phyloP scores from a whole-genome alignment of 2,113 vertebrate species.

The Chlorodrepanis virens region DNA sequence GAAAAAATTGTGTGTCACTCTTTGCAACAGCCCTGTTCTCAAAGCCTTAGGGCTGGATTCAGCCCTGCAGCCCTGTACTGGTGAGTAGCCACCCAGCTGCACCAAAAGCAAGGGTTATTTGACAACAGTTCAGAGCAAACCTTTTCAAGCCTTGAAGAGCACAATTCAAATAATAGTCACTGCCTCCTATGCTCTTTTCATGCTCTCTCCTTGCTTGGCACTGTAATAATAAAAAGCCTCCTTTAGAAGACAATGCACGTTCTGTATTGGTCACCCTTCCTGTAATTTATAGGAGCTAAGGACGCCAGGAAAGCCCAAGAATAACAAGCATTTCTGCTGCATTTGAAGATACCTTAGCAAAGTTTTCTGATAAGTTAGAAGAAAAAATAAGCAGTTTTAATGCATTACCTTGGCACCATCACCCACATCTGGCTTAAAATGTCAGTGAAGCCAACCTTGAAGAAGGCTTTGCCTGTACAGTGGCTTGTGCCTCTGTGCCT shows the following conservation, averaged over 20 bases:
- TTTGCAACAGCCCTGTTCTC: neutral
- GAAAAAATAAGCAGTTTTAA: neutral
- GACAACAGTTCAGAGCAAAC: neutral
- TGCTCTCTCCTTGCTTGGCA: neutral
- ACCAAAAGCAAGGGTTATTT: neutral
- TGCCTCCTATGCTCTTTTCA: constrained; percentile 15
- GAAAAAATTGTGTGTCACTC: neutral
- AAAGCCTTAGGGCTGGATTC: neutral
- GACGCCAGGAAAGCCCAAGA: neutral
- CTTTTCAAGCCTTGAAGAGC: neutral
- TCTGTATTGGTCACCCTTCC: neutral
- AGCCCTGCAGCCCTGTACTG: neutral
- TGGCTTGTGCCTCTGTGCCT: neutral
- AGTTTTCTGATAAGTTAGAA: neutral
- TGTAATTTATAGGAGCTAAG: neutral
- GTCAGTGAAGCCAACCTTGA: neutral
- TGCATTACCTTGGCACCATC: neutral
- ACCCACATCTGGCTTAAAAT: neutral
- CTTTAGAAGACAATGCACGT: neutral
- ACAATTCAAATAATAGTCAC: neutral
- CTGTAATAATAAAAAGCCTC: neutral
- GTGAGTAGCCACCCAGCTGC: neutral
- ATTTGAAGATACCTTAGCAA: neutral
- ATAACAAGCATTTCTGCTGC: neutral
- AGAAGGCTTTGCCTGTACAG: neutral